These are phyloP conservation scores for Candidula unifasciata DNA, from an alignment of 2,888 invertebrate genomes.

Conservation along the genomic window DNA sequence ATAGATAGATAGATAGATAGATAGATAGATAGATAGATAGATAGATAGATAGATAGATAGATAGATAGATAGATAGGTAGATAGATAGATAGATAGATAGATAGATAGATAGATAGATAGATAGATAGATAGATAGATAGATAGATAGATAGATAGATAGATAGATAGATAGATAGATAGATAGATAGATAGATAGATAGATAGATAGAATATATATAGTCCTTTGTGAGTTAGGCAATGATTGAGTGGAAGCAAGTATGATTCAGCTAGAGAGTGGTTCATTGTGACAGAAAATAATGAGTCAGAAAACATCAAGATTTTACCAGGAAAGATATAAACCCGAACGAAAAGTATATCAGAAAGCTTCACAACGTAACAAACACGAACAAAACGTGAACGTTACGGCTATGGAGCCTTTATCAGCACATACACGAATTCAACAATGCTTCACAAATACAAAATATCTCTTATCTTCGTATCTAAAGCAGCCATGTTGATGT, in stretches of 20 bases:
- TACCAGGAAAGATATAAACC: too few relatives aligned
- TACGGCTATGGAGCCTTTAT: too few relatives aligned
- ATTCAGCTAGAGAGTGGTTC: background rate
- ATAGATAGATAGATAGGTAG: background rate
- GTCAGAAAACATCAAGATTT: too few relatives aligned
- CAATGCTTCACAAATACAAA: too few relatives aligned
- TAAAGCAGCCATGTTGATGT: too few relatives aligned
- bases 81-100: background rate
- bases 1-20: background rate
- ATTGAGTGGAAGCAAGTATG: background rate
- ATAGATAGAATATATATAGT: background rate
- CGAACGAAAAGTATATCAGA: too few relatives aligned
- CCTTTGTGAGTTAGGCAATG: background rate
- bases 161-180: conserved; percentile 2
- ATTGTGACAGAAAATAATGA: too few relatives aligned
- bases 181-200: background rate
- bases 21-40: background rate
- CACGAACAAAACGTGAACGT: too few relatives aligned
- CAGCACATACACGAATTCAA: too few relatives aligned
- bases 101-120: conserved; percentile 2
- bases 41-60: conserved; percentile 2
- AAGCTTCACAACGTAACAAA: too few relatives aligned
- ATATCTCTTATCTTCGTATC: too few relatives aligned
- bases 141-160: background rate
- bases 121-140: background rate